A percentile compares a stretch with the other conserved stretches of the same genome.
phyloP scores from a whole-genome alignment of 2,888 invertebrate species.

The Thelaira solivaga region DNA sequence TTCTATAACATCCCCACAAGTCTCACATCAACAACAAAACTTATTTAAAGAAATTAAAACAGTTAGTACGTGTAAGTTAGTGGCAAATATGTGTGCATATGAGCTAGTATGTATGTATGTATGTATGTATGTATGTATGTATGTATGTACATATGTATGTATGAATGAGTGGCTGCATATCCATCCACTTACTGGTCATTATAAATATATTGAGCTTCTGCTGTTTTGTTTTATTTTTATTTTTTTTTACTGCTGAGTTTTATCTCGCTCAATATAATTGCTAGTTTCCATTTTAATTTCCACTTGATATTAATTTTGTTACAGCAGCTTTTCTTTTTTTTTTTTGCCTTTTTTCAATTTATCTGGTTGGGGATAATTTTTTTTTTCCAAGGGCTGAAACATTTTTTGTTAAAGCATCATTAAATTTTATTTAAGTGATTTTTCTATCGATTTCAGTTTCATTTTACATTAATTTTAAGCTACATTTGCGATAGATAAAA shows the following conservation, averaged over 20 bases:
- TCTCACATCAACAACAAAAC: not conserved
- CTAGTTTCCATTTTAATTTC: slow-evolving; percentile 46
- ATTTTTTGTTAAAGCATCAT: slow-evolving; percentile 37
- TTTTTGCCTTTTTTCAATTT: not conserved
- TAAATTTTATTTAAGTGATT: slow-evolving; percentile 34
- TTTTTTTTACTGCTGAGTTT: slow-evolving; percentile 21
- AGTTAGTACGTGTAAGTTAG: no score
- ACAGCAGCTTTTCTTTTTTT: not conserved
- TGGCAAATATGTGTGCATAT: no score
- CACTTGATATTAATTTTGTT: slow-evolving; percentile 11
- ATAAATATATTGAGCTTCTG: slow-evolving; percentile 11
- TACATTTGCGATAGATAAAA: not conserved
- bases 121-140: not conserved
- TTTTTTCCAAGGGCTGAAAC: no score
- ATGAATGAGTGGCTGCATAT: no score
- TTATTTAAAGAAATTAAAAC: no score
- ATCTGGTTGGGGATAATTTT: no score
- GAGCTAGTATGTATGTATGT: no score
- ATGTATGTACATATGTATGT: not conserved
- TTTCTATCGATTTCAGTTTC: not conserved
- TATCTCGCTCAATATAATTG: slow-evolving; percentile 57
- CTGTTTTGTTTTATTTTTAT: no score
- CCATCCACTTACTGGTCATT: not conserved
- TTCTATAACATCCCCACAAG: not conserved
- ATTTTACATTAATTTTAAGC: not conserved